Percentiles rank a stretch among this genome's conserved stretches.
Conservation (phyloP, 2,888 invertebrate genomes). For the Meta bourneti region DNA sequence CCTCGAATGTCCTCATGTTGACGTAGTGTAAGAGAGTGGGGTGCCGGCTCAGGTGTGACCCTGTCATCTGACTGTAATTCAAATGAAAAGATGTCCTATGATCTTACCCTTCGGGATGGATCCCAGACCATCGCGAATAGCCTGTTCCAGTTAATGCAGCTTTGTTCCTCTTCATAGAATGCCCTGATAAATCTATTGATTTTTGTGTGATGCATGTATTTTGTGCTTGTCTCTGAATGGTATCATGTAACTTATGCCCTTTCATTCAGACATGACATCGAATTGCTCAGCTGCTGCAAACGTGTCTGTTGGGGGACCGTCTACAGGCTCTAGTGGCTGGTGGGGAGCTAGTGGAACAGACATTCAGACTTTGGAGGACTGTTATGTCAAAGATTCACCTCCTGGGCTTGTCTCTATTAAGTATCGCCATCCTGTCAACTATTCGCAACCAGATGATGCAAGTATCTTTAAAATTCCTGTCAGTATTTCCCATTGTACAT, state of each 20-base stretch:
- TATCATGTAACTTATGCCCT: neutral
- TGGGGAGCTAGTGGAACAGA: slow-evolving; percentile 92
- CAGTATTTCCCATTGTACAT: too few species aligned
- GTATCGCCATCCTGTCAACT: slow-evolving; percentile 92
- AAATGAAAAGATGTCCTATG: too few species aligned
- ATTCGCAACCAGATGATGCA: slow-evolving; percentile 89
- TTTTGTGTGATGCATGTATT: too few species aligned
- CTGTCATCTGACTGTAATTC: too few species aligned
- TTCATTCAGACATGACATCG: slow-evolving; percentile 39
- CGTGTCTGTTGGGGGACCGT: neutral
- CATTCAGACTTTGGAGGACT: slow-evolving; percentile 87
- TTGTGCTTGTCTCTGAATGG: neutral
- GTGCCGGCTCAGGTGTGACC: too few species aligned
- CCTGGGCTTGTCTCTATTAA: slow-evolving; percentile 94
- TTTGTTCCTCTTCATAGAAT: too few species aligned
- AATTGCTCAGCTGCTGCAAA: slow-evolving; percentile 57
- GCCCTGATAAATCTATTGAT: too few species aligned
- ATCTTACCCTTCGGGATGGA: too few species aligned
- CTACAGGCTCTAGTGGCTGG: slow-evolving; percentile 84
- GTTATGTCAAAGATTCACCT: slow-evolving; percentile 85
- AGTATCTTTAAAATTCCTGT: neutral
- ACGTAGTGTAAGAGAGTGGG: too few species aligned
- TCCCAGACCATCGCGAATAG: too few species aligned
- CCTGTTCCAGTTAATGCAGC: too few species aligned
- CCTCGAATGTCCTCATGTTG: too few species aligned